Evolutionary conservation across 2,888 invertebrate species (phyloP).

Genomic region (Drosophila sordidula): DNA sequence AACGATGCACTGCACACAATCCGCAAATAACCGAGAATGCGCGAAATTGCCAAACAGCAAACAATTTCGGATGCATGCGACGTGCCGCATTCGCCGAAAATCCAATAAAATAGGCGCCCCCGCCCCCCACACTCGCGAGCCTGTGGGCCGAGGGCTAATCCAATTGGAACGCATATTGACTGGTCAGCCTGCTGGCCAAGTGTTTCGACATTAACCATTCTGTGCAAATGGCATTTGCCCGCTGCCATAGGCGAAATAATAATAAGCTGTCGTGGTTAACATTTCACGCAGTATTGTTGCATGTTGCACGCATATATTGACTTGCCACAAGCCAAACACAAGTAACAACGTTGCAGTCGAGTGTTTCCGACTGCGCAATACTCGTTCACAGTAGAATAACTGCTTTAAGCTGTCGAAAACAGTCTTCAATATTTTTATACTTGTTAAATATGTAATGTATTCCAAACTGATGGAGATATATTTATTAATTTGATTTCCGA

Average conservation of each 20-base stretch:
- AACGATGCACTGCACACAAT: conserved; percentile 10
- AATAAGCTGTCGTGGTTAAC: neutral
- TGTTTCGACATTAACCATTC: conserved; percentile 5
- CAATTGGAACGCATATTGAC: conserved; percentile 45
- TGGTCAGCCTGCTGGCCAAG: conserved; percentile 13
- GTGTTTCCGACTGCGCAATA: too few relatives aligned
- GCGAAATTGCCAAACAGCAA: conserved; percentile 24
- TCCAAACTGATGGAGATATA: too few relatives aligned
- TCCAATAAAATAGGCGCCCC: conserved; percentile 40
- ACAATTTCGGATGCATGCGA: neutral
- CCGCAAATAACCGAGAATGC: conserved; percentile 27
- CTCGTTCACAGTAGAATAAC: too few relatives aligned
- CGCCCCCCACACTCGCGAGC: neutral
- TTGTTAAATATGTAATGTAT: too few relatives aligned
- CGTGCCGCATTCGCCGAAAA: conserved; percentile 26
- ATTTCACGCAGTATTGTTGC: neutral
- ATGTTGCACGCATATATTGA: neutral
- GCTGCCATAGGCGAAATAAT: neutral
- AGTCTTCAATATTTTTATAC: too few relatives aligned
- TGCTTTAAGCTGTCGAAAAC: too few relatives aligned
- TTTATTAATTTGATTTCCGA: too few relatives aligned
- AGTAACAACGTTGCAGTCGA: too few relatives aligned
- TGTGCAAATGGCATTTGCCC: conserved; percentile 15
- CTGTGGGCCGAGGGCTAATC: conserved; percentile 12
- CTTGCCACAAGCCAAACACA: conserved; percentile 1